Evolutionary conservation across 2,888 invertebrate species (phyloP).

Genomic region (Antitype chi): DNA sequence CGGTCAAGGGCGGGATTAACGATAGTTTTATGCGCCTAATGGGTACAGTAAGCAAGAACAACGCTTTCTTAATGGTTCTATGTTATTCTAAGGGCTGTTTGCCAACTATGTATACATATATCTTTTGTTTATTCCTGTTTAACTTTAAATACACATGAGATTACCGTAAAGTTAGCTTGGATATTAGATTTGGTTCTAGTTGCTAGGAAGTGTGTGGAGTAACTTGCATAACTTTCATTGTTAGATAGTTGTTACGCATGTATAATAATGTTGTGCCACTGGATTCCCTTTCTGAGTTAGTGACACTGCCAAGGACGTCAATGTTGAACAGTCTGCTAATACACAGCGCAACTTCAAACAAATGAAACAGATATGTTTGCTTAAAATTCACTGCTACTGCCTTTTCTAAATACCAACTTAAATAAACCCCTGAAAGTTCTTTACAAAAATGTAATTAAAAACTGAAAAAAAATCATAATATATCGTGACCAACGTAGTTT

Average conservation of each 20-base stretch:
- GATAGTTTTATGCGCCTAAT: conserved; percentile 84
- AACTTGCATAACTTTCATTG: conserved; percentile 55
- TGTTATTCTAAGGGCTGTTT: conserved; percentile 63
- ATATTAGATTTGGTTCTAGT: conserved; percentile 64
- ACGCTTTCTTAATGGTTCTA: conserved; percentile 76
- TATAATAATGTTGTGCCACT: conserved; percentile 46
- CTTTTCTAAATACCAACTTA: background rate
- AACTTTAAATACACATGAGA: conserved; percentile 62
- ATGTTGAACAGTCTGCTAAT: background rate
- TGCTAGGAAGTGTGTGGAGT: conserved; percentile 45
- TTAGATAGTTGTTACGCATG: conserved; percentile 52
- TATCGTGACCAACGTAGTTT: background rate
- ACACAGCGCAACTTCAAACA: background rate
- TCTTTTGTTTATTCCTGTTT: conserved; percentile 56
- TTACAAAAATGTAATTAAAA: background rate
- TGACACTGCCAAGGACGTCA: conserved; percentile 13
- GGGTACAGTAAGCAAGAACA: conserved; percentile 77
- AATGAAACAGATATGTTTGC: background rate
- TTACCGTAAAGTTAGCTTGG: conserved; percentile 53
- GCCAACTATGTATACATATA: conserved; percentile 43
- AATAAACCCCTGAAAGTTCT: background rate
- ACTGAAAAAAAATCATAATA: background rate
- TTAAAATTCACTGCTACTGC: background rate
- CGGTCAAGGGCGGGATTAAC: conserved; percentile 83
- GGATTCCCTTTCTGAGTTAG: conserved; percentile 27